Percentiles rank a stretch among this genome's conserved stretches.
These are phyloP conservation scores for Eulimnadia texana DNA, from an alignment of 1,140 invertebrate genomes.

Conservation along the genomic window DNA sequence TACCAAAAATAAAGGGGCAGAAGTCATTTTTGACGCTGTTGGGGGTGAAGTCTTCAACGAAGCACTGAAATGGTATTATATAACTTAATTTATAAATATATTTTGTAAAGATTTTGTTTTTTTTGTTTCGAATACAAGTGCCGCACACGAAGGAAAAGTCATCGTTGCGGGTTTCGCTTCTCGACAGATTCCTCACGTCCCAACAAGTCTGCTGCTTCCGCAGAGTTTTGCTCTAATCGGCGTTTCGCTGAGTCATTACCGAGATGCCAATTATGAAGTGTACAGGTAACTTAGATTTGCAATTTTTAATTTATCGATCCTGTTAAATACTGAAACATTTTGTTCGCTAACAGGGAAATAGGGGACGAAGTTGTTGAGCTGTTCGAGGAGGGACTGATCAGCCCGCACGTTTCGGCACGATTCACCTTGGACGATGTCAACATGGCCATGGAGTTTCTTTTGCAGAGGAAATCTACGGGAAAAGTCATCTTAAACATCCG, in stretches of 20 bases:
- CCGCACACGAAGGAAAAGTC: slow-evolving; percentile 36
- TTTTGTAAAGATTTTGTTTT: background rate
- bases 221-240: slow-evolving; percentile 36
- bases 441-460: slow-evolving; percentile 33
- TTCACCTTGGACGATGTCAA: slow-evolving; percentile 34
- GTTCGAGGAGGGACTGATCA: slow-evolving; percentile 33
- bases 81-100: slow-evolving; percentile 1
- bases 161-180: slow-evolving; percentile 40
- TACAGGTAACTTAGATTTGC: slow-evolving; percentile 31
- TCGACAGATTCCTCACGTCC: slow-evolving; percentile 28
- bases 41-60: slow-evolving; percentile 41
- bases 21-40: slow-evolving; percentile 41
- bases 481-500: slow-evolving; percentile 34
- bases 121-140: slow-evolving; percentile 23
- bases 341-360: slow-evolving; percentile 24
- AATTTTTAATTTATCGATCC: background rate
- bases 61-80: slow-evolving; percentile 34
- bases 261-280: slow-evolving; percentile 30
- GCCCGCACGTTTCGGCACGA: slow-evolving; percentile 32
- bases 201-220: slow-evolving; percentile 27
- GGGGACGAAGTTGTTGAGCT: slow-evolving; percentile 36
- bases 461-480: slow-evolving; percentile 34
- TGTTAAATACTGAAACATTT: background rate
- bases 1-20: slow-evolving; percentile 37
- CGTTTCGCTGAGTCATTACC: slow-evolving; percentile 37